Evolutionary conservation across 2,797 vertebrate genomes (phyloP).

Genomic region (Tokudaia muenninki): DNA sequence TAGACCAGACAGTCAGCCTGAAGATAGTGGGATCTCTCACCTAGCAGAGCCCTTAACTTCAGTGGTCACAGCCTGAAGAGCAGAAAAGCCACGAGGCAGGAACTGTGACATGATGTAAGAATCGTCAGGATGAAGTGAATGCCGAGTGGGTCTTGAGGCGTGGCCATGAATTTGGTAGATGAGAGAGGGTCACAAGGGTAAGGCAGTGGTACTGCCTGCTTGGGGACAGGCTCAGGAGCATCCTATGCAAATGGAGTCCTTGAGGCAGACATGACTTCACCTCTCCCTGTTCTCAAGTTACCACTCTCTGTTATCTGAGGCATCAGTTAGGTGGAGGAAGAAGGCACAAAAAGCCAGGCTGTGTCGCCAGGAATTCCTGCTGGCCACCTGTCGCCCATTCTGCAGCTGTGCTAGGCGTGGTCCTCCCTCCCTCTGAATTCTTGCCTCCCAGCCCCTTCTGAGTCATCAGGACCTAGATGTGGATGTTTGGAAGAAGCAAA

Average conservation of each 20-base stretch:
- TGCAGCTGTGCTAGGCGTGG: not conserved
- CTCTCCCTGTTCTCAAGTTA: not conserved
- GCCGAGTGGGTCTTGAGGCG: not conserved
- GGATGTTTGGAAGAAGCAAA: not conserved
- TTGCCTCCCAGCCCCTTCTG: not conserved
- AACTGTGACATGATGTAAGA: rapidly evolving
- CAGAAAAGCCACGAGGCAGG: rapidly evolving
- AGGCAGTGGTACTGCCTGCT: no score
- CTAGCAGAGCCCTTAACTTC: not conserved
- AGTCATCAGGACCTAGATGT: not conserved
- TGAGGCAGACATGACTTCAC: rapidly evolving
- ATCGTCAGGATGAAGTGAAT: no score
- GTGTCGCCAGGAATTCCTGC: not conserved
- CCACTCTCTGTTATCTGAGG: not conserved
- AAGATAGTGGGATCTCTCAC: rapidly evolving
- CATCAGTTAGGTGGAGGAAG: not conserved
- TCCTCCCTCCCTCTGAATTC: no score
- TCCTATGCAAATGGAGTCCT: not conserved
- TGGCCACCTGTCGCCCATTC: not conserved
- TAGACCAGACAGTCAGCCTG: not conserved
- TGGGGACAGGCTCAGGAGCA: not conserved
- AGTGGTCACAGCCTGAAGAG: not conserved
- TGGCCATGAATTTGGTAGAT: not conserved
- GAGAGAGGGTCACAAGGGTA: not conserved
- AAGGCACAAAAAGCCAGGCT: not conserved